A percentile compares a stretch with the other conserved stretches of the same genome.
Evolutionary conservation across 2,797 vertebrate genomes (phyloP).

Genomic region (Hybognathus amarus): DNA sequence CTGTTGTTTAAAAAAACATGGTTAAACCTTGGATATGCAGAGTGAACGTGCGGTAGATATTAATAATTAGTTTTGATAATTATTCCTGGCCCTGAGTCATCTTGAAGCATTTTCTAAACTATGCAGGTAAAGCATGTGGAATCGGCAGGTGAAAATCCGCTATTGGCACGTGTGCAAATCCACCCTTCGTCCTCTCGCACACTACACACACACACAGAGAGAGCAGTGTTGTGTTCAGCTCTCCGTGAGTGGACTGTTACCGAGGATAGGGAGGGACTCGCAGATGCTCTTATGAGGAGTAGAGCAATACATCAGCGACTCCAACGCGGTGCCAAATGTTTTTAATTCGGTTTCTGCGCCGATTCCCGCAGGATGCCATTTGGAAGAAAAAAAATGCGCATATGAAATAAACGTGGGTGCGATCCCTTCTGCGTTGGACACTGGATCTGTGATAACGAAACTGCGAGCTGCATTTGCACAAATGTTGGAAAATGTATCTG

Average conservation of each 20-base stretch:
- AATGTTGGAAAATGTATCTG: neutral
- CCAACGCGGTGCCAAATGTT: slow-evolving; percentile 26
- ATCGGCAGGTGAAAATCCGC: neutral
- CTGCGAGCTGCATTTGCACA: neutral
- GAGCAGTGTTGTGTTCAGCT: slow-evolving; percentile 22
- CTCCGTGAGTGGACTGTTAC: slow-evolving; percentile 41
- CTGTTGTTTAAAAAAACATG: too few species aligned
- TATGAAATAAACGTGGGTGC: slow-evolving; percentile 29
- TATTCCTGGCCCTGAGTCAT: neutral
- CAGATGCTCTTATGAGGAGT: slow-evolving; percentile 15
- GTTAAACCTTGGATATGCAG: too few species aligned
- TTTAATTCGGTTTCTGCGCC: slow-evolving; percentile 23
- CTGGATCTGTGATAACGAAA: slow-evolving; percentile 11
- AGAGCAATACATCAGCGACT: slow-evolving; percentile 34
- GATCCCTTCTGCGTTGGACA: slow-evolving; percentile 17
- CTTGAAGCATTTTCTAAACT: neutral
- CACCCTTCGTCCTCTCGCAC: neutral
- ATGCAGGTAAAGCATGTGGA: neutral
- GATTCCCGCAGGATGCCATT: slow-evolving; percentile 20
- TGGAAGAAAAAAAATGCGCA: slow-evolving; percentile 2
- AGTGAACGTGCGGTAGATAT: neutral
- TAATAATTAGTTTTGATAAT: neutral
- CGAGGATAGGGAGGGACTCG: slow-evolving; percentile 30
- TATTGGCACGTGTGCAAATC: slow-evolving; percentile 26
- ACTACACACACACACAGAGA: neutral